Evolutionary conservation across 1,140 invertebrate species (phyloP).

Genomic region (Microvelia longipes): DNA sequence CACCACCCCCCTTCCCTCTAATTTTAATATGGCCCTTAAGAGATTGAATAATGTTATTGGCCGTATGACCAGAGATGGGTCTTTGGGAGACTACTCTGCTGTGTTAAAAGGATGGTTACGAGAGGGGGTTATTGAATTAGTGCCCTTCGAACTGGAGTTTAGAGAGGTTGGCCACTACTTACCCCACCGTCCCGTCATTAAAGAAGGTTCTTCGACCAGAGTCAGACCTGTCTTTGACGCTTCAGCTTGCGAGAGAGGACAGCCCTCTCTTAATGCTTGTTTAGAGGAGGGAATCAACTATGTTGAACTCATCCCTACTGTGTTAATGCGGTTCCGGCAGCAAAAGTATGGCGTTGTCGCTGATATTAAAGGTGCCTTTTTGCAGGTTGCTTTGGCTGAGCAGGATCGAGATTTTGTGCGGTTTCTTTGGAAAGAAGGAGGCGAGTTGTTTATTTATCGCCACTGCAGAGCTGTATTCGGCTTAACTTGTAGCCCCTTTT

Average conservation of each 20-base stretch:
- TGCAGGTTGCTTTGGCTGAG: slow-evolving; percentile 23
- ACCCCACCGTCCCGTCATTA: not conserved
- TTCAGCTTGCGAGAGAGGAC: no score
- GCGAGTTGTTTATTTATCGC: slow-evolving; percentile 13
- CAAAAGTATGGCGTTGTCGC: slow-evolving; percentile 25
- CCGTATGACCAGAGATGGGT: not conserved
- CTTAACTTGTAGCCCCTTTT: slow-evolving; percentile 15
- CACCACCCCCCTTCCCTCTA: not conserved
- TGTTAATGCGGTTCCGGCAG: slow-evolving; percentile 26
- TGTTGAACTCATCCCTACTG: slow-evolving; percentile 20
- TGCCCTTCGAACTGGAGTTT: not conserved
- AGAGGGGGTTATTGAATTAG: not conserved
- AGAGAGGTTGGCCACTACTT: not conserved
- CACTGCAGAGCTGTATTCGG: slow-evolving; percentile 19
- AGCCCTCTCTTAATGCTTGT: no score
- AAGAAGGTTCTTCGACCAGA: no score
- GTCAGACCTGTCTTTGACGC: no score
- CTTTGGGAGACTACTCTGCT: not conserved
- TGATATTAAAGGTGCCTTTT: slow-evolving; percentile 29
- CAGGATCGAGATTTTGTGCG: slow-evolving; percentile 22
- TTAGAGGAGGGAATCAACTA: no score
- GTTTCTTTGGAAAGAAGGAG: slow-evolving; percentile 21
- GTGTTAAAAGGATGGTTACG: not conserved
- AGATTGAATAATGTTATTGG: not conserved
- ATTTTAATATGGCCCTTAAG: not conserved